These are phyloP conservation scores for Neolamprologus cancellatus DNA, from an alignment of 2,113 vertebrate genomes.

Conservation along the genomic window DNA sequence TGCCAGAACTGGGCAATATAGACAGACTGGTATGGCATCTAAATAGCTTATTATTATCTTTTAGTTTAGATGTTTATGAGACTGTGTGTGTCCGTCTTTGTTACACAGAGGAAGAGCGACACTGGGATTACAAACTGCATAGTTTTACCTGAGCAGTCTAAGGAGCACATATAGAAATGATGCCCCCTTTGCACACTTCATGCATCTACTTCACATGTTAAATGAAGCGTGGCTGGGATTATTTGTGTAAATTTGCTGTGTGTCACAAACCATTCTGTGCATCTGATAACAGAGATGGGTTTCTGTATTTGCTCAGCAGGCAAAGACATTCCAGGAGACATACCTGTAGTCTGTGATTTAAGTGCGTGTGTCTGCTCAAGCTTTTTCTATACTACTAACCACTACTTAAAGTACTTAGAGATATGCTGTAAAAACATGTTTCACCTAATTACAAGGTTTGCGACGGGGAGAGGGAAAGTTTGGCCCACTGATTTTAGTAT, in stretches of 20 bases:
- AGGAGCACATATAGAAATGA: neutral
- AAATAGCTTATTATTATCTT: neutral
- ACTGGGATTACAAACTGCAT: neutral
- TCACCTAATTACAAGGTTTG: slow-evolving; percentile 46
- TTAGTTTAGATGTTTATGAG: neutral
- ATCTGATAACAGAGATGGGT: neutral
- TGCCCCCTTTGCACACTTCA: neutral
- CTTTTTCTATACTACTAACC: slow-evolving; percentile 20
- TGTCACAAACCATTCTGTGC: neutral
- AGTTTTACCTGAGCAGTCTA: neutral
- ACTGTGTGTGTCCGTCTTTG: neutral
- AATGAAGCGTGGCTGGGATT: neutral
- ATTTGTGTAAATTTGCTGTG: neutral
- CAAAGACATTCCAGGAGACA: slow-evolving; percentile 15
- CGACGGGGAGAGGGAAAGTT: slow-evolving; percentile 44
- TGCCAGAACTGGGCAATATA: neutral
- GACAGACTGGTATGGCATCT: neutral
- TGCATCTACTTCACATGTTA: neutral
- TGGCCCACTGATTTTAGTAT: neutral
- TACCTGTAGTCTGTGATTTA: slow-evolving; percentile 39
- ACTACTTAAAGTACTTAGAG: slow-evolving; percentile 35
- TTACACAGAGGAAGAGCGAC: neutral
- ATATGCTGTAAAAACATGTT: slow-evolving; percentile 56
- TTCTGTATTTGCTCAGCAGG: slow-evolving; percentile 11
- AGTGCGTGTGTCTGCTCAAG: neutral